These are phyloP conservation scores for Indicator indicator DNA, from an alignment of 2,113 vertebrate genomes.

Conservation along the genomic window DNA sequence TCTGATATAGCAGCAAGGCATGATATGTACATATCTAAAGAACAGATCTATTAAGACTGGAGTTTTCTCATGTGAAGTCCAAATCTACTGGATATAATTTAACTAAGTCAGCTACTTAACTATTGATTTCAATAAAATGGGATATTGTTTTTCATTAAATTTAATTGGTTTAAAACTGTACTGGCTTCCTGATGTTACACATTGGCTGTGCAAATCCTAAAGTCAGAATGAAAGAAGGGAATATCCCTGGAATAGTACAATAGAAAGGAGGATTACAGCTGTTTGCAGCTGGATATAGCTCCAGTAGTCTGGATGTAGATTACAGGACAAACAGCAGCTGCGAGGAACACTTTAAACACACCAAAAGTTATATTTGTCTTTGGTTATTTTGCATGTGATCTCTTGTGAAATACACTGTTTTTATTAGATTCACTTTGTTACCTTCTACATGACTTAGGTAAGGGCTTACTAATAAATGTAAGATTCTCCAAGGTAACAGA, in stretches of 20 bases:
- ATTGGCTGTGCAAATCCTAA: neutral
- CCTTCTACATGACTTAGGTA: neutral
- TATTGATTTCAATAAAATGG: neutral
- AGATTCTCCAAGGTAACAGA: neutral
- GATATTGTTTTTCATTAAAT: neutral
- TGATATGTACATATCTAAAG: neutral
- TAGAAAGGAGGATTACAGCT: neutral
- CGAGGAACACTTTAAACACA: neutral
- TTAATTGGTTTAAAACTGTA: neutral
- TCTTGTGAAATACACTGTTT: neutral
- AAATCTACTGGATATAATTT: neutral
- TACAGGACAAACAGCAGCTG: neutral
- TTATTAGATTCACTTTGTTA: neutral
- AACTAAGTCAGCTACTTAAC: neutral
- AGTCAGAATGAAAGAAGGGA: neutral
- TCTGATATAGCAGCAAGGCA: neutral
- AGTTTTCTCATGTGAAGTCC: neutral
- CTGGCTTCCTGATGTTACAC: neutral
- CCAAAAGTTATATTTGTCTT: neutral
- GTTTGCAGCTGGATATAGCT: conserved; percentile 1
- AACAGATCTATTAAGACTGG: neutral
- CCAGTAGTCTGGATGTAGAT: neutral
- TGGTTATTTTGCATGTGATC: neutral
- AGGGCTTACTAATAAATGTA: neutral
- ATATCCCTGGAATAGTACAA: neutral